Percentiles rank a stretch among this genome's conserved stretches.
phyloP scores from a whole-genome alignment of 2,888 invertebrate species.

The Eulithis prunata region DNA sequence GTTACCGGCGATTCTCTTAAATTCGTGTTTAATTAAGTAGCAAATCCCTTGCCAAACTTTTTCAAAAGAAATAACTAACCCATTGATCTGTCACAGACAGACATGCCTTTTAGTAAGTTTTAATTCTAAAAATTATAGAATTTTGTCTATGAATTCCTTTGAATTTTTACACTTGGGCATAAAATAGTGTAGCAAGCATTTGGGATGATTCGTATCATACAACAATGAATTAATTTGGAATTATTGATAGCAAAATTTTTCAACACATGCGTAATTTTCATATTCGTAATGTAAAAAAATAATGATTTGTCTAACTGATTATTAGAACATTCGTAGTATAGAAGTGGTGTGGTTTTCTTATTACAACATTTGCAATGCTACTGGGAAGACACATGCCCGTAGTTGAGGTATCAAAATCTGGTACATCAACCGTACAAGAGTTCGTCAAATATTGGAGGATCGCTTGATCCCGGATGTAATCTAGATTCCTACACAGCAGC shows the following conservation, averaged over 20 bases:
- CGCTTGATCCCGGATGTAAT: slow-evolving; percentile 60
- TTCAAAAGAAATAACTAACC: slow-evolving; percentile 61
- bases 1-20: slow-evolving; percentile 75
- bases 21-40: slow-evolving; percentile 75
- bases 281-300: no score
- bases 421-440: slow-evolving; percentile 55
- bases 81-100: slow-evolving; percentile 72
- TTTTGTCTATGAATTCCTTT: background rate
- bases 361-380: background rate
- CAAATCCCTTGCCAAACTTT: slow-evolving; percentile 71
- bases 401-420: slow-evolving; percentile 54
- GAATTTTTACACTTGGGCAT: no score
- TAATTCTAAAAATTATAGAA: slow-evolving; percentile 27
- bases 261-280: no score
- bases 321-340: no score
- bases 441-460: slow-evolving; percentile 65
- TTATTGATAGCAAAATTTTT: no score
- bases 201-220: no score
- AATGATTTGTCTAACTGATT: no score
- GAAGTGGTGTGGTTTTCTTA: no score
- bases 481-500: slow-evolving; percentile 31
- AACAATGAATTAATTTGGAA: no score
- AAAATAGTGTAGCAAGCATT: no score
- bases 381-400: slow-evolving; percentile 38
- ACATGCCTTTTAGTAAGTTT: slow-evolving; percentile 49